A percentile compares a stretch with the other conserved stretches of the same genome.
These are phyloP conservation scores for Etheostoma spectabile DNA, from an alignment of 2,113 vertebrate genomes.

Conservation along the genomic window DNA sequence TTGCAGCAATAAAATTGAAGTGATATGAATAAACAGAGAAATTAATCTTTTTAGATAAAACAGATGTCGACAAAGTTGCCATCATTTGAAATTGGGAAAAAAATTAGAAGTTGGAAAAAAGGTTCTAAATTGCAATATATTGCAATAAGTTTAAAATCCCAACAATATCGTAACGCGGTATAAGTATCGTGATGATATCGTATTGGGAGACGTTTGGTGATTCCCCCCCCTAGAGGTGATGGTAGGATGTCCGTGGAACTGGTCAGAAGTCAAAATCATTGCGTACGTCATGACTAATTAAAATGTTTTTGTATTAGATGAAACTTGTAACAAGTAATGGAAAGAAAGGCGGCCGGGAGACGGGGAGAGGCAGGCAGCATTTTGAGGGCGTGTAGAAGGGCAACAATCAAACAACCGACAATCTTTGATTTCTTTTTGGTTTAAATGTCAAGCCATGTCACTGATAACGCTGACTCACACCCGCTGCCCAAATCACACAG, in stretches of 20 bases:
- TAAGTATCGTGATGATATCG: too few species aligned
- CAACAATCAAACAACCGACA: not conserved
- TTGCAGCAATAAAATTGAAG: too few species aligned
- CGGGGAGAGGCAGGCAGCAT: not conserved
- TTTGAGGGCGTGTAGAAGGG: not conserved
- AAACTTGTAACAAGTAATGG: not conserved
- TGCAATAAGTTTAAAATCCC: too few species aligned
- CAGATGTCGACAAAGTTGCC: too few species aligned
- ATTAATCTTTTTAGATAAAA: too few species aligned
- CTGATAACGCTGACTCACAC: not conserved
- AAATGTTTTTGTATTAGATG: constrained; percentile 15
- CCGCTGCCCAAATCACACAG: not conserved
- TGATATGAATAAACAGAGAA: too few species aligned
- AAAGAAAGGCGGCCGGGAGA: not conserved
- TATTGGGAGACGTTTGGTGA: too few species aligned
- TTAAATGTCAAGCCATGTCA: not conserved
- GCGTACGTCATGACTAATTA: constrained; percentile 7
- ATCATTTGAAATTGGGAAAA: too few species aligned
- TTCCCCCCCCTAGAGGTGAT: too few species aligned
- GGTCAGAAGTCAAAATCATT: constrained; percentile 29
- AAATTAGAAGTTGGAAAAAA: too few species aligned
- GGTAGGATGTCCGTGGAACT: not conserved
- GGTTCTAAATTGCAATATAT: too few species aligned
- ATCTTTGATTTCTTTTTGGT: not conserved
- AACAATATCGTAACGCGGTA: too few species aligned